A percentile compares a stretch with the other conserved stretches of the same genome.
Evolutionary conservation across 2,888 invertebrate genomes (phyloP).

Genomic region (Antheraea assamensis): DNA sequence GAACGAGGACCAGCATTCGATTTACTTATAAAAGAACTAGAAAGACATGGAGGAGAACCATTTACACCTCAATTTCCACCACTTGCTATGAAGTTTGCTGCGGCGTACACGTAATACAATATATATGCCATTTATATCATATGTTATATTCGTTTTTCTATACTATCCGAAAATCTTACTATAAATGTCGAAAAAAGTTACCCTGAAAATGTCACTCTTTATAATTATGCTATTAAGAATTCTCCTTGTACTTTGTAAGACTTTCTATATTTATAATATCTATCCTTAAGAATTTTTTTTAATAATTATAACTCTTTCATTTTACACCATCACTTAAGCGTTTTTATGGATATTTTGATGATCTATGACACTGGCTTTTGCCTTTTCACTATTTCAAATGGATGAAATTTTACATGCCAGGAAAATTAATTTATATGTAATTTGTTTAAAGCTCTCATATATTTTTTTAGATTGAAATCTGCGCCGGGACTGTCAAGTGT

Average conservation of each 20-base stretch:
- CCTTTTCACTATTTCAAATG: too few species aligned
- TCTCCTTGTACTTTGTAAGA: background rate
- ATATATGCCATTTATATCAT: slow-evolving; percentile 26
- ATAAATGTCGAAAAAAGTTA: background rate
- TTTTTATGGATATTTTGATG: too few species aligned
- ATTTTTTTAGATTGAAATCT: slow-evolving; percentile 50
- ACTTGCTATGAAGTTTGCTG: slow-evolving; percentile 43
- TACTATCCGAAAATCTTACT: background rate
- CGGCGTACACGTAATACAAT: slow-evolving; percentile 59
- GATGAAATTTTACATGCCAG: too few species aligned
- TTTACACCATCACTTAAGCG: too few species aligned
- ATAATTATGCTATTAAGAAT: too few species aligned
- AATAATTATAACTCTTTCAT: too few species aligned
- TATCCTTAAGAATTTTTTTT: too few species aligned
- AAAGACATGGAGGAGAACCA: slow-evolving; percentile 40
- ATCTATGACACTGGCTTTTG: too few species aligned
- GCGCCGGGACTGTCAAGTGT: slow-evolving; percentile 56
- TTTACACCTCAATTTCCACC: slow-evolving; percentile 48
- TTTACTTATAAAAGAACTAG: slow-evolving; percentile 51
- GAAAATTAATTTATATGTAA: background rate
- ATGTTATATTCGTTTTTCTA: background rate
- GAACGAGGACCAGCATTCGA: slow-evolving; percentile 69
- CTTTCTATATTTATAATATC: background rate
- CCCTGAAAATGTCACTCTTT: too few species aligned
- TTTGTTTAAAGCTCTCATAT: background rate